Conservation (phyloP, 1,140 invertebrate genomes). For the Leptoteleia sp. region DNA sequence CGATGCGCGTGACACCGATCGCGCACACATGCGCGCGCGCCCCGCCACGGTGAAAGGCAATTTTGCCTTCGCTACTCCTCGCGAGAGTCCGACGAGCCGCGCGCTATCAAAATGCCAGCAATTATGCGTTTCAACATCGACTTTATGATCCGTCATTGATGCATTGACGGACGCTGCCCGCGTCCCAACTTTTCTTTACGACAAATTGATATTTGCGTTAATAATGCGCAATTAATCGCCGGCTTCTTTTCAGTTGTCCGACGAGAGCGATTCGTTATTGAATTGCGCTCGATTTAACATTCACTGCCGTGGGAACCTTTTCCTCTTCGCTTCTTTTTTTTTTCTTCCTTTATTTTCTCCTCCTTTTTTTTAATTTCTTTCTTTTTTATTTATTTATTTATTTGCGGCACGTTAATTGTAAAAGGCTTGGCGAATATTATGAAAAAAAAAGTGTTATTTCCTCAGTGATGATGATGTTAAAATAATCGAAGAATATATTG, state of each 20-base stretch:
- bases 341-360: no score
- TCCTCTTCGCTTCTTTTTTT: no score
- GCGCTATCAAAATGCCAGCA: conserved; percentile 54
- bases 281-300: conserved; percentile 8
- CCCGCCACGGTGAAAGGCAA: conserved; percentile 61
- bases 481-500: no score
- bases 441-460: no score
- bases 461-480: no score
- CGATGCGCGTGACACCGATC: conserved; percentile 50
- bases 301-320: conserved; percentile 43
- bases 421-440: no score
- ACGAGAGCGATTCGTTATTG: conserved; percentile 32
- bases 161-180: conserved; percentile 45
- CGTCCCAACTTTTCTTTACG: conserved; percentile 38
- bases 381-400: no score
- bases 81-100: conserved; percentile 48
- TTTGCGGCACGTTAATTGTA: no score
- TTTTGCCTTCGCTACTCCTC: conserved; percentile 42
- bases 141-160: conserved; percentile 41
- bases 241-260: conserved; percentile 30
- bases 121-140: conserved; percentile 63
- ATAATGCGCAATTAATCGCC: conserved; percentile 57
- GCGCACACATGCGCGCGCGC: conserved; percentile 31
- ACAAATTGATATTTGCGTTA: conserved; percentile 65
- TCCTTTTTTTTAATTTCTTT: no score